These are phyloP conservation scores for Neostethus bicornis DNA, from an alignment of 2,797 vertebrate genomes.

Conservation along the genomic window DNA sequence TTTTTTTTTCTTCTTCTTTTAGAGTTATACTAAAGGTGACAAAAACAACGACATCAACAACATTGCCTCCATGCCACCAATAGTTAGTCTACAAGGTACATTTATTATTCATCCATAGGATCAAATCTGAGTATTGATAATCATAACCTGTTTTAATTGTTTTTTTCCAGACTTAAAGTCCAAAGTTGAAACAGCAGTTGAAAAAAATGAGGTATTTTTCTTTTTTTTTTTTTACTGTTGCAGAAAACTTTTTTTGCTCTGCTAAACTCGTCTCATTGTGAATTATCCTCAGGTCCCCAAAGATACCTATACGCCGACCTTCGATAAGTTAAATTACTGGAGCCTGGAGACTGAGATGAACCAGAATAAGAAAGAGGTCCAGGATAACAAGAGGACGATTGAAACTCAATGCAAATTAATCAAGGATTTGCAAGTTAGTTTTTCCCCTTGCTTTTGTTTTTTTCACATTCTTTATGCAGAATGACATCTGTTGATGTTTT, in stretches of 20 bases:
- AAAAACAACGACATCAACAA: no score
- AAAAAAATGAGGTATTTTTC: constrained; percentile 69
- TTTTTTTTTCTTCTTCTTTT: no score
- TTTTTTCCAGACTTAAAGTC: no score
- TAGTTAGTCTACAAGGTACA: no score
- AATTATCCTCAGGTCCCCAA: constrained; percentile 72
- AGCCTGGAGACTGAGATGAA: constrained; percentile 84
- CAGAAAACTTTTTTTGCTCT: constrained; percentile 5
- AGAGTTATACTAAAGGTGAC: no score
- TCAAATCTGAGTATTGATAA: no score
- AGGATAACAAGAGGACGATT: constrained; percentile 88
- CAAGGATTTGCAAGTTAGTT: constrained; percentile 90
- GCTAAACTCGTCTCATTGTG: constrained; percentile 29
- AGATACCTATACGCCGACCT: constrained; percentile 89
- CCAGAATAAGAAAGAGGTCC: constrained; percentile 86
- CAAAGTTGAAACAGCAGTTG: no score
- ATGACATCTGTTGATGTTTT: constrained; percentile 5
- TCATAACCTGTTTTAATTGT: no score
- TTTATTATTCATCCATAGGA: no score
- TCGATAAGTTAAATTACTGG: constrained; percentile 93
- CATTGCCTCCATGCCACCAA: no score
- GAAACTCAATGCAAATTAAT: constrained; percentile 92
- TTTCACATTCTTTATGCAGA: neutral
- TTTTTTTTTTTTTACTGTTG: no score
- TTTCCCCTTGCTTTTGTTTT: neutral